phyloP scores from a whole-genome alignment of 2,113 vertebrate genomes.

The Etheostoma spectabile region DNA sequence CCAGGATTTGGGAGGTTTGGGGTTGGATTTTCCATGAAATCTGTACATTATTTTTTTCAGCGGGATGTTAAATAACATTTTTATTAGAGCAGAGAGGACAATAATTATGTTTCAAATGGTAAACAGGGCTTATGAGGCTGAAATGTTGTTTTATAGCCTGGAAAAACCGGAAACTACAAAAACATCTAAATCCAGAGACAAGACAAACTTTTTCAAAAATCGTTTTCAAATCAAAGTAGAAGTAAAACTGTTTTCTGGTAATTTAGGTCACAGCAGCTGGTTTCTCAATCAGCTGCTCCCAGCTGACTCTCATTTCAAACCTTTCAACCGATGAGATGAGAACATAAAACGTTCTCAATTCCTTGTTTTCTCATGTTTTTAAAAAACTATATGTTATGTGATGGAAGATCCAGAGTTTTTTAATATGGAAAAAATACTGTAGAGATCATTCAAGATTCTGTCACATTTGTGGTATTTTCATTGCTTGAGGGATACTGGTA shows the following conservation, averaged over 20 bases:
- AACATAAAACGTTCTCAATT: not conserved
- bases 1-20: slow-evolving; percentile 59
- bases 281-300: not conserved
- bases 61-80: slow-evolving; percentile 52
- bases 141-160: slow-evolving; percentile 5
- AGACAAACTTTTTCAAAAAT: not conserved
- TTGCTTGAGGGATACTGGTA: not conserved
- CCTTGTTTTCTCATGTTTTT: not conserved
- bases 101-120: slow-evolving; percentile 36
- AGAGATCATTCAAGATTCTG: not conserved
- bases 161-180: slow-evolving; percentile 19
- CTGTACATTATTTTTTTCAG: slow-evolving; percentile 32
- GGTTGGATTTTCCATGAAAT: slow-evolving; percentile 59
- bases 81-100: slow-evolving; percentile 44
- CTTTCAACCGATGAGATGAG: not conserved
- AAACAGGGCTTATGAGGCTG: slow-evolving; percentile 1
- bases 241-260: not conserved
- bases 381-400: not conserved
- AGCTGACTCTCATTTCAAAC: not conserved
- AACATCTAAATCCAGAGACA: not conserved
- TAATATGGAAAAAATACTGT: not conserved
- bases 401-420: not conserved
- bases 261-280: not conserved
- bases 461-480: not conserved
- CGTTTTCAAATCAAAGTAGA: not conserved